Percentiles rank a stretch among this genome's conserved stretches.
Evolutionary conservation across 92 coral and sea anemone genomes (phyloP).

Genomic region (Parazoanthus darwini): DNA sequence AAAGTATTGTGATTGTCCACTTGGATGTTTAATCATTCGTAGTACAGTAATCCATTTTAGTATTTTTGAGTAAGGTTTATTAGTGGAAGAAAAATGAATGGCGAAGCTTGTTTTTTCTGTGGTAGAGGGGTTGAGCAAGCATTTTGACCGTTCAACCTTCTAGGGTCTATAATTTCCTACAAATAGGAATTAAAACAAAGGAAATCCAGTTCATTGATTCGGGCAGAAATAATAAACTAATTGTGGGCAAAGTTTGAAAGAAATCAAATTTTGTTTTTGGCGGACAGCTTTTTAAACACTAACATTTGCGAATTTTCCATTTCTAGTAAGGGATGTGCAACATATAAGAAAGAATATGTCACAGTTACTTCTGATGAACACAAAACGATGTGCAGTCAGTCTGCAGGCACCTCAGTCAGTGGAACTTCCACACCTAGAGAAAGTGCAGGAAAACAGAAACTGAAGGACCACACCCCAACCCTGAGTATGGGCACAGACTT

Average conservation of each 20-base stretch:
- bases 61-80: no score
- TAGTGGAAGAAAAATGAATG: no score
- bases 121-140: no score
- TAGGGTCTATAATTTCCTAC: no score
- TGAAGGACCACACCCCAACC: slow-evolving; percentile 65
- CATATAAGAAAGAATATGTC: not conserved
- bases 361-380: not conserved
- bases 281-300: not conserved
- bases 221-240: not conserved
- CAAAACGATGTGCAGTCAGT: not conserved
- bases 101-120: no score
- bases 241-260: no score
- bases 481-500: slow-evolving; percentile 76
- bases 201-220: not conserved
- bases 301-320: not conserved
- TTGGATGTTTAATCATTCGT: no score
- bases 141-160: no score
- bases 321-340: not conserved
- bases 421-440: slow-evolving; percentile 25
- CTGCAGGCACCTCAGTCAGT: not conserved
- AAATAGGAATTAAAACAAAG: not conserved
- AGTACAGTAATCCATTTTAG: no score
- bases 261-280: not conserved
- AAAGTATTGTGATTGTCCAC: no score
- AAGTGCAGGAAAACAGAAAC: slow-evolving; percentile 5